phyloP scores from a whole-genome alignment of 2,113 vertebrate genomes.

The Nibea albiflora region DNA sequence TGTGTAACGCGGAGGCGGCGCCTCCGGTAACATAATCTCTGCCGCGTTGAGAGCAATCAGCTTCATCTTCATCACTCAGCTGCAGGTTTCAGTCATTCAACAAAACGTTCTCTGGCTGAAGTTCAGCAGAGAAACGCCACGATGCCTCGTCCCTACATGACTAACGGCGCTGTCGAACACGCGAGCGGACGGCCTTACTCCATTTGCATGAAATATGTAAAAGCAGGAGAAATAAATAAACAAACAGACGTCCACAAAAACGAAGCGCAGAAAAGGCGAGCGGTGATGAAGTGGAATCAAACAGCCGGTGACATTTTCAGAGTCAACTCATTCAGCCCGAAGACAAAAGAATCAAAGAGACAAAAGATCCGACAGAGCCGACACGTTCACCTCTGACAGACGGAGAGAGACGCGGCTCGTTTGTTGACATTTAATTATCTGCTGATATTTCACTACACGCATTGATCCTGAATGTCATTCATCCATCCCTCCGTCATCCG shows the following conservation, averaged over 20 bases:
- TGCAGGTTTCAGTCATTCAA: background rate
- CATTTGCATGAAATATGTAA: slow-evolving; percentile 39
- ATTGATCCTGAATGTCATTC: slow-evolving; percentile 35
- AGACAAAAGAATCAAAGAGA: slow-evolving; percentile 59
- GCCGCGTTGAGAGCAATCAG: background rate
- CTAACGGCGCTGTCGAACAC: background rate
- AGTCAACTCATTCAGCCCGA: slow-evolving; percentile 54
- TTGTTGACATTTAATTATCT: slow-evolving; percentile 62
- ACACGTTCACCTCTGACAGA: slow-evolving; percentile 44
- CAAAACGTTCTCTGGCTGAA: background rate
- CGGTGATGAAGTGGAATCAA: slow-evolving; percentile 44
- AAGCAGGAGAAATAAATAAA: slow-evolving; percentile 15
- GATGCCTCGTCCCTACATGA: background rate
- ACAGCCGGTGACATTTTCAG: slow-evolving; percentile 70
- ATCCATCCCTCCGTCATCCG: background rate
- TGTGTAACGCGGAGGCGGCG: background rate
- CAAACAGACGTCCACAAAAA: slow-evolving; percentile 29
- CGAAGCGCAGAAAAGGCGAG: slow-evolving; percentile 2
- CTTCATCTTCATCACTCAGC: background rate
- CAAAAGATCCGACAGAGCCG: slow-evolving; percentile 47
- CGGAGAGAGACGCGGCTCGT: background rate
- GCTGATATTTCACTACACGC: slow-evolving; percentile 43
- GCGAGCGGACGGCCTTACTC: background rate
- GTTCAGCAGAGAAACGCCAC: background rate
- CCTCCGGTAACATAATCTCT: background rate